A percentile compares a stretch with the other conserved stretches of the same genome.
These are phyloP conservation scores for Meles meles DNA, from an alignment of 2,113 vertebrate species.

Conservation along the genomic window DNA sequence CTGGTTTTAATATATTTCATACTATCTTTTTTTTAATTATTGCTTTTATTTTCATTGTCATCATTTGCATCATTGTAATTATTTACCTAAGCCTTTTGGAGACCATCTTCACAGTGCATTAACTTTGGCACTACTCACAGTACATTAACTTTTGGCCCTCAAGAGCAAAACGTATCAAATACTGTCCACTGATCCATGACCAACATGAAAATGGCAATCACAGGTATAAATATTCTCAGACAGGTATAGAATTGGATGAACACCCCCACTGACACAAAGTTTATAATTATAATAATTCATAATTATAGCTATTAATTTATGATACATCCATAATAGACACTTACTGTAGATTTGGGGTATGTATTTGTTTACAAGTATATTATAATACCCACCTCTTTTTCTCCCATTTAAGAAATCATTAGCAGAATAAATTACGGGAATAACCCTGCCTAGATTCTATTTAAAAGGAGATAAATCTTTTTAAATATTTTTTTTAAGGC, in stretches of 20 bases:
- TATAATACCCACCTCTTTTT: background rate
- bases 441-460: background rate
- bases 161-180: background rate
- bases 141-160: constrained; percentile 31
- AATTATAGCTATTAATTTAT: background rate
- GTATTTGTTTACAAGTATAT: background rate
- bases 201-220: background rate
- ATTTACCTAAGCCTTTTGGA: constrained; percentile 6
- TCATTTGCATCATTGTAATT: background rate
- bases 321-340: background rate
- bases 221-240: background rate
- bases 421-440: background rate
- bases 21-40: background rate
- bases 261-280: background rate
- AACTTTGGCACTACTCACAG: background rate
- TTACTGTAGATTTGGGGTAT: background rate
- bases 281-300: background rate
- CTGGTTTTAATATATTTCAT: background rate
- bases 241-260: background rate
- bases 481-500: background rate
- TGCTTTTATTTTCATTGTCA: background rate
- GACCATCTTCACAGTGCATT: background rate
- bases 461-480: background rate
- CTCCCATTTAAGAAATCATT: background rate
- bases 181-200: background rate